Percentiles rank a stretch among this genome's conserved stretches.
phyloP scores from a whole-genome alignment of 2,797 vertebrate species.

The Rhabdophis nuchalis region DNA sequence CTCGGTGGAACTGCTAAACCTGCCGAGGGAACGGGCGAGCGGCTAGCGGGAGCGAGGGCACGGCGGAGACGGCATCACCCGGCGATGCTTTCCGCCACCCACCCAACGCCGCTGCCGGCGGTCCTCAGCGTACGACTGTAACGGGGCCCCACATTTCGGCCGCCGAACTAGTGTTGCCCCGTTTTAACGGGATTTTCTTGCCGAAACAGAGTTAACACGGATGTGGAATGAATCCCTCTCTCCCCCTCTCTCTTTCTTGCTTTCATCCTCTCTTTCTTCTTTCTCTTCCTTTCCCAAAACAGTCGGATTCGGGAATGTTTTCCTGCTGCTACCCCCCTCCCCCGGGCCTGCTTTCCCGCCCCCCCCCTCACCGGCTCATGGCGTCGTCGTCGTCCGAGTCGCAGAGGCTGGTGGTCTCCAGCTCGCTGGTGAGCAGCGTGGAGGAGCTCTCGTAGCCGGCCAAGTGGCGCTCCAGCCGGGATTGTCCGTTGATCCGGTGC shows the following conservation, averaged over 20 bases:
- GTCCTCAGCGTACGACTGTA: accelerated
- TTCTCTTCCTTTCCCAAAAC: too few relatives aligned
- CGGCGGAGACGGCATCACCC: not conserved
- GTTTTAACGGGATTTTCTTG: too few relatives aligned
- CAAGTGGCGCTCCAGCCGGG: constrained; percentile 83
- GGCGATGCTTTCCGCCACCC: accelerated
- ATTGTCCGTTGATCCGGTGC: constrained; percentile 81
- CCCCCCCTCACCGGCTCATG: constrained; percentile 81
- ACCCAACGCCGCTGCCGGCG: not conserved
- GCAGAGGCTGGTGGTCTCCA: constrained; percentile 89
- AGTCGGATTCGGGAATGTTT: accelerated
- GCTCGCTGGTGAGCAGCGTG: constrained; percentile 89
- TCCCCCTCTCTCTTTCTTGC: too few relatives aligned
- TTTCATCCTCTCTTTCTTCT: too few relatives aligned
- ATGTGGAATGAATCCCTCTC: not conserved
- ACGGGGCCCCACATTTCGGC: not conserved
- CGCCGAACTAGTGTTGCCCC: accelerated
- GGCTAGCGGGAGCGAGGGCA: not conserved
- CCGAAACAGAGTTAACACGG: too few relatives aligned
- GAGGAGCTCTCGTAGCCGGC: constrained; percentile 89
- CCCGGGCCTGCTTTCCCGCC: too few relatives aligned
- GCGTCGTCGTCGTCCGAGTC: constrained; percentile 89
- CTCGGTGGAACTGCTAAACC: constrained; percentile 90
- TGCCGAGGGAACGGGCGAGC: constrained; percentile 32
- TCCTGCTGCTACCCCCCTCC: accelerated